phyloP scores from a whole-genome alignment of 2,113 vertebrate genomes.

The Reinhardtius hippoglossoides region DNA sequence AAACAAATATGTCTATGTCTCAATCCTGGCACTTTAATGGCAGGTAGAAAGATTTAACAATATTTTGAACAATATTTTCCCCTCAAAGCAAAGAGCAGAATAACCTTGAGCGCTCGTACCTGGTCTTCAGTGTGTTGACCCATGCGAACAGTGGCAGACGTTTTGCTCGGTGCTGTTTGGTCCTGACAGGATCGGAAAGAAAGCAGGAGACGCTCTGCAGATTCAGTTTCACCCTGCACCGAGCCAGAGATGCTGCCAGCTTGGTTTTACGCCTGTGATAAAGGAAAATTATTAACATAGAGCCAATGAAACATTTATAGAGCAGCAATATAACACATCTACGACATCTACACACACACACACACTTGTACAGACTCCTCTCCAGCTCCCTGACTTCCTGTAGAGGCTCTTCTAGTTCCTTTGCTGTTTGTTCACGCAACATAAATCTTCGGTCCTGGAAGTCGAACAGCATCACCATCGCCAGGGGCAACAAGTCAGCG shows the following conservation, averaged over 20 bases:
- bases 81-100: not conserved
- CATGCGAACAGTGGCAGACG: slow-evolving; percentile 87
- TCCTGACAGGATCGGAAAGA: slow-evolving; percentile 84
- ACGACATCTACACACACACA: not conserved
- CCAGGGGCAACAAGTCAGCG: slow-evolving; percentile 86
- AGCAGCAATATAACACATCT: not conserved
- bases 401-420: slow-evolving; percentile 73
- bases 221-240: slow-evolving; percentile 88
- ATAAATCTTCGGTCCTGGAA: slow-evolving; percentile 90
- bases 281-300: not conserved
- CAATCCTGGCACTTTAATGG: slow-evolving; percentile 8
- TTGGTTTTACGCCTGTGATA: slow-evolving; percentile 88
- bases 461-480: slow-evolving; percentile 94
- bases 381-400: slow-evolving; percentile 88
- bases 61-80: not conserved
- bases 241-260: slow-evolving; percentile 90
- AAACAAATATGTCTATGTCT: not conserved
- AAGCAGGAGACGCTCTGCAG: slow-evolving; percentile 87
- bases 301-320: not conserved
- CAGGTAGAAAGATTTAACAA: no score
- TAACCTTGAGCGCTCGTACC: slow-evolving; percentile 72
- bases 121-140: slow-evolving; percentile 88
- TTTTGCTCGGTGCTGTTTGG: slow-evolving; percentile 84
- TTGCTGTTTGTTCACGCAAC: slow-evolving; percentile 64
- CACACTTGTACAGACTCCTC: slow-evolving; percentile 85